Evolutionary conservation across 1,140 invertebrate species (phyloP).

Genomic region (Philaenus spumarius): DNA sequence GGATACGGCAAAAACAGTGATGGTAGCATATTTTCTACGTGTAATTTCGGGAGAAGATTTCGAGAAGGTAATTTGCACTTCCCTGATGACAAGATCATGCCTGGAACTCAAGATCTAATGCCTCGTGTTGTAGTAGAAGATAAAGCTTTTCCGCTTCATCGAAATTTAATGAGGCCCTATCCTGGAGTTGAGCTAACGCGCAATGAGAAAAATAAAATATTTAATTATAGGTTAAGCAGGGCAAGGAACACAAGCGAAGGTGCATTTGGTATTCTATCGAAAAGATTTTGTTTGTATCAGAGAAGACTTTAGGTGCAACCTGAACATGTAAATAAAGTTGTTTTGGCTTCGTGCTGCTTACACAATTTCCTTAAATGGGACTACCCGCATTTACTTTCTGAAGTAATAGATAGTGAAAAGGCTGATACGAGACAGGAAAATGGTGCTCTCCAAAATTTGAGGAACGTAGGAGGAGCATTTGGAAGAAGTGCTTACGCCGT

Average conservation of each 20-base stretch:
- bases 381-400: too few relatives aligned
- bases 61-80: not conserved
- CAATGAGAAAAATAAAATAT: slow-evolving; percentile 31
- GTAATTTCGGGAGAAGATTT: slow-evolving; percentile 24
- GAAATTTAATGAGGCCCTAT: slow-evolving; percentile 39
- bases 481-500: too few relatives aligned
- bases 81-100: slow-evolving; percentile 12
- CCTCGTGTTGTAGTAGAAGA: slow-evolving; percentile 34
- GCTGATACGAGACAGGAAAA: too few relatives aligned
- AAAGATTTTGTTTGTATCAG: slow-evolving; percentile 29
- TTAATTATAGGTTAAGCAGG: slow-evolving; percentile 40
- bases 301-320: slow-evolving; percentile 36
- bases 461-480: too few relatives aligned
- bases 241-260: slow-evolving; percentile 39
- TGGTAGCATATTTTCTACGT: slow-evolving; percentile 33
- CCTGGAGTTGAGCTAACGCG: slow-evolving; percentile 23
- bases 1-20: slow-evolving; percentile 35
- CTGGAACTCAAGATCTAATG: slow-evolving; percentile 13
- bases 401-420: too few relatives aligned
- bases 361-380: too few relatives aligned
- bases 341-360: slow-evolving; percentile 32
- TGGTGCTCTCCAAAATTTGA: too few relatives aligned
- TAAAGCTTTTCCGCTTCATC: slow-evolving; percentile 39
- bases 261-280: slow-evolving; percentile 37
- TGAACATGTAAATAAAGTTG: slow-evolving; percentile 31